A percentile compares a stretch with the other conserved stretches of the same genome.
These are phyloP conservation scores for Standfussiana lucernea DNA, from an alignment of 2,888 invertebrate genomes.

Conservation along the genomic window DNA sequence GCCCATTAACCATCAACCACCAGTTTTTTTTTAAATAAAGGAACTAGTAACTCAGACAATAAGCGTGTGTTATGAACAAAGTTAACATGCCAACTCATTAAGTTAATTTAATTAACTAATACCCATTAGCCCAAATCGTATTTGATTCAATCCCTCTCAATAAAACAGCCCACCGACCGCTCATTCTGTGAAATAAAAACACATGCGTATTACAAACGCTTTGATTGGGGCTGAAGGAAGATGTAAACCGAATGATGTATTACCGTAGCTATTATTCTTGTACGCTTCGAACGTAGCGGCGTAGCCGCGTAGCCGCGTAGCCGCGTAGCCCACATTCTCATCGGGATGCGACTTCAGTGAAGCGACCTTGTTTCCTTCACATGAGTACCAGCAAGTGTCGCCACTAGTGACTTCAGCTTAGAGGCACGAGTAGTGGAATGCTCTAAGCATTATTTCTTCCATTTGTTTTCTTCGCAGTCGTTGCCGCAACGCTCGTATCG, in stretches of 20 bases:
- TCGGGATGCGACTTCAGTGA: not conserved
- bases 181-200: constrained; percentile 17
- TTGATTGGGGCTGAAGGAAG: not conserved
- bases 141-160: constrained; percentile 19
- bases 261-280: constrained; percentile 37
- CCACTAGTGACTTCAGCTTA: not conserved
- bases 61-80: not conserved
- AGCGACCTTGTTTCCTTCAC: not conserved
- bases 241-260: constrained; percentile 30
- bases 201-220: not conserved
- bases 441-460: not conserved
- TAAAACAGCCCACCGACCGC: constrained; percentile 11
- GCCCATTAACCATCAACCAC: not conserved
- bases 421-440: not conserved
- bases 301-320: constrained; percentile 30
- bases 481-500: not conserved
- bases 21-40: not conserved
- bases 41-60: not conserved
- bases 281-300: constrained; percentile 10
- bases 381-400: not conserved
- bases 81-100: not conserved
- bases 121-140: constrained; percentile 27
- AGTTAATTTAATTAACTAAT: constrained; percentile 25
- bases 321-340: constrained; percentile 11
- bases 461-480: not conserved